phyloP scores from a whole-genome alignment of 2,888 invertebrate genomes.

The Mermis nigrescens region DNA sequence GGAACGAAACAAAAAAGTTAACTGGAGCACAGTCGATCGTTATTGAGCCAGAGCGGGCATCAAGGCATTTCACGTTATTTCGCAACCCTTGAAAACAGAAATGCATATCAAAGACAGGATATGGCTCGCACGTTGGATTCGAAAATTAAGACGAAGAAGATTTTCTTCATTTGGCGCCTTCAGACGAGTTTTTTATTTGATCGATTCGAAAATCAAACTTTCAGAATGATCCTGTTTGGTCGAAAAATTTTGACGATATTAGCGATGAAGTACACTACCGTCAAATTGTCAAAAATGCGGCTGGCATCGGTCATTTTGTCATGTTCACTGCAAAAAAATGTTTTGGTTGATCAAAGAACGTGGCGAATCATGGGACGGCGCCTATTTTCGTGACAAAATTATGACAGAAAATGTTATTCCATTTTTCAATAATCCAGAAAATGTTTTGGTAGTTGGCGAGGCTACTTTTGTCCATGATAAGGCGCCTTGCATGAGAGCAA shows the following conservation, averaged over 20 bases:
- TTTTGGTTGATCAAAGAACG: background rate
- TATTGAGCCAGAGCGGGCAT: background rate
- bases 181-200: background rate
- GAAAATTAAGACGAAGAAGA: background rate
- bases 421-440: background rate
- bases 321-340: background rate
- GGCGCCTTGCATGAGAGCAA: background rate
- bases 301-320: background rate
- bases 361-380: background rate
- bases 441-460: too few species aligned
- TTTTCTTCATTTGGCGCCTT: background rate
- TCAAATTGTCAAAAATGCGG: background rate
- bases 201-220: background rate
- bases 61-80: background rate
- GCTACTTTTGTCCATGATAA: too few species aligned
- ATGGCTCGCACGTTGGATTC: background rate
- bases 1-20: background rate
- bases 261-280: background rate
- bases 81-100: background rate
- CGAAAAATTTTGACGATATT: background rate
- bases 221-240: background rate
- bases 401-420: background rate
- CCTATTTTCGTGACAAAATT: background rate
- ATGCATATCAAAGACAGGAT: background rate
- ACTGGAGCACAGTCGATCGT: background rate